A percentile compares a stretch with the other conserved stretches of the same genome.
These are phyloP conservation scores for Scrobipalpa atriplicella DNA, from an alignment of 2,888 invertebrate genomes.

Conservation along the genomic window DNA sequence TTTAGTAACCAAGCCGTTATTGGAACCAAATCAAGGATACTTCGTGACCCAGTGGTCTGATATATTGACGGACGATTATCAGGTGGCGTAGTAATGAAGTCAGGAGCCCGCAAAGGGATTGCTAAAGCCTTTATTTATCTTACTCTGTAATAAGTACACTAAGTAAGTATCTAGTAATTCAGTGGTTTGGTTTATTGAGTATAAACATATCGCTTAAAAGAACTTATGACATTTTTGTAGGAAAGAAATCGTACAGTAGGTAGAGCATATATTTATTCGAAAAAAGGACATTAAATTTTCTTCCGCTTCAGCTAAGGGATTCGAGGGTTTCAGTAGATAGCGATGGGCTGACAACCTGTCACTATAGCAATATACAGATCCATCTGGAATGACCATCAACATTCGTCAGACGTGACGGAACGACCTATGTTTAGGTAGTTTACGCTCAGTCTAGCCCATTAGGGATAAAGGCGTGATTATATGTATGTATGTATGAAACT, in stretches of 20 bases:
- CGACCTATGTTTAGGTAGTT: too few relatives aligned
- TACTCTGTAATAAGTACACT: not conserved
- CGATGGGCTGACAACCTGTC: too few relatives aligned
- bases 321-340: too few relatives aligned
- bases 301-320: too few relatives aligned
- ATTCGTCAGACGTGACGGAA: too few relatives aligned
- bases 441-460: too few relatives aligned
- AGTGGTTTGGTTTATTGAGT: not conserved
- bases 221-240: not conserved
- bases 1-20: conserved; percentile 36
- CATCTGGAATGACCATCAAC: too few relatives aligned
- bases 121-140: conserved; percentile 17
- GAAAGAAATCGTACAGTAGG: not conserved
- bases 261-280: not conserved
- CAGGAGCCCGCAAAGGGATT: conserved; percentile 17
- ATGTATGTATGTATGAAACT: too few relatives aligned
- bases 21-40: conserved; percentile 46
- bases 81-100: conserved; percentile 18
- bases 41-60: conserved; percentile 41
- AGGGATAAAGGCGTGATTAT: too few relatives aligned
- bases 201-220: not conserved
- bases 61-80: conserved; percentile 26
- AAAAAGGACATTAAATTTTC: not conserved
- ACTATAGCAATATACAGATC: too few relatives aligned
- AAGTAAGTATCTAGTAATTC: not conserved